Base-by-base conservation (phyloP, 1,140 invertebrate species). In the Palaemon carinicauda region DNA sequence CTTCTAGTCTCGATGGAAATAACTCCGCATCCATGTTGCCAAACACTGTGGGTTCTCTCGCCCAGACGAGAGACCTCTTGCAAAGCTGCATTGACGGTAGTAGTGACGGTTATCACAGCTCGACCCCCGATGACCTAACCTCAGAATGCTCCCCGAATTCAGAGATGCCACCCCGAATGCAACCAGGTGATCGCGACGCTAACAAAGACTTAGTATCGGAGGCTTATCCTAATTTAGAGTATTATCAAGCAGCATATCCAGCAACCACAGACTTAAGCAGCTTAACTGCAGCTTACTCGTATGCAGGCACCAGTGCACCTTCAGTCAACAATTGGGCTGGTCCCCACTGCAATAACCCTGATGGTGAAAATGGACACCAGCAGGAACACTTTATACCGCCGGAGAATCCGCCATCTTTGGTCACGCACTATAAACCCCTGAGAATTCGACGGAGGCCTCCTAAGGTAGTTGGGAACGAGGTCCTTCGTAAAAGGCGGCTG, bases 401-500 rank as follows among this genome's bases (percentile, higher is more conserved):
- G 5, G 81, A 83, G 53, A 75, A 27, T 14, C 9, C 27, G 19
- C 71, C 81, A 3, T 77, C 81, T 1, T 31, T 83, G 3, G 81
- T 83, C n/a, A 77, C 81, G 33, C 81, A 83, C 31, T 83, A 83
- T 56, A 83, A 83, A 52, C 81, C 81, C 3, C 71, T 83, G 12
- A 74, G 81, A 51, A 83, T 83, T n/a, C 77, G 83, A 2, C 77
- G 83, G 14, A 50, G 83, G 15, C 83, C 83, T 31, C 83, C 77
- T 19, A 86, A 86, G 21, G 77, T 86, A 14, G 83, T 86, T 14
- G 77, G 77, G 10, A 79, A 71, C 19, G 83, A 86, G 53, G 82
- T 89, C 5, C 29, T 89, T 0, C 75, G 80, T 17, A 92, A 93
- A 71, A 91, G 95, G 29, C 91, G 95, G 51, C 91, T 95, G 31